Base-by-base conservation (phyloP, 1,140 invertebrate genomes). In the Calycopis cecrops region DNA sequence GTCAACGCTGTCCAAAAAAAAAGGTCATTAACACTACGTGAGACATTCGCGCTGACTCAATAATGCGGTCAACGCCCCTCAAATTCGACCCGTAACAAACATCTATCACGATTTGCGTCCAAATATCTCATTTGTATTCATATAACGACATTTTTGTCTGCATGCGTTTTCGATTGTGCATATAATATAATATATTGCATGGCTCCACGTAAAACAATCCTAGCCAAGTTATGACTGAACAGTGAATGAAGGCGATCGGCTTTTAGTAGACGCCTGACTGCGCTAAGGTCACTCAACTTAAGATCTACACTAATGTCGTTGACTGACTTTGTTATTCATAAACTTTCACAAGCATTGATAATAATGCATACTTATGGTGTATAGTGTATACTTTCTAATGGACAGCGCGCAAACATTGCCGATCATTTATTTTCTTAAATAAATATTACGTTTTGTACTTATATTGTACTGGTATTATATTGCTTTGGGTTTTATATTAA, bases 11-110 rank as follows among this genome's bases (percentile, higher is more conserved):
- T 71, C 73, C 21, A 28, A 79, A 86, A 86, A 85, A 82, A 77
- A 81, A 79, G 83, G 79, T 86, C 79, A 83, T 83, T 85, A 84
- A 86, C 83, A 78, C 79, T 79, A 74, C 71, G 76, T 77, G 78
- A 82, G 83, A 86, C 79, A 86, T 86, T 86, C 79, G 79, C 80
- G 79, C 76, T 77, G 73, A 74, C 70, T 85, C 74, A 82, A 83
- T 80, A 82, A 77, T 80, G 73, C 80, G 81, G 83, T 85, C 83
- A 79, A 74, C 75, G 80, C 73, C 76, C 83, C 70, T 73, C 57
- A 70, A 61, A 74, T 68, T 57, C 76, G 69, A 72, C 69, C 72
- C 69, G 70, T 54, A 60, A 68, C 63, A 57, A 74, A 72, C 60
- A 55, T 70, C 67, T 72, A 77, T 65, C 63, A 70, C 66, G 67